phyloP scores from a whole-genome alignment of 2,797 vertebrate genomes.

The Pangasius mekongensis region DNA sequence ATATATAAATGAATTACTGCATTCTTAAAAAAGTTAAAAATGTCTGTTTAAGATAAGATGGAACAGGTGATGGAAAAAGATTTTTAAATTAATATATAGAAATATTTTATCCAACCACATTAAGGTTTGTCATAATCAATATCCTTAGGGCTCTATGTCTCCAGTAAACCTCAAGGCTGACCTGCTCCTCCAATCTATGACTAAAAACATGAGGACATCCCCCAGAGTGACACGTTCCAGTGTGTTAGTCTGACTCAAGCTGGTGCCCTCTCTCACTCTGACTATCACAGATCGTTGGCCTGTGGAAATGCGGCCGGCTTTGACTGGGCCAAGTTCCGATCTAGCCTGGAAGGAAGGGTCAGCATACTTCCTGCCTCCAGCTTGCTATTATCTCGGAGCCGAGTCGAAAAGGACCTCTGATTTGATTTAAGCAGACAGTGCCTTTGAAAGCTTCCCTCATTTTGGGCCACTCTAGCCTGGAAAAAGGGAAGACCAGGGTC shows the following conservation, averaged over 20 bases:
- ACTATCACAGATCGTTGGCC: conserved; percentile 79
- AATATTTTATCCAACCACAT: neutral
- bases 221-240: conserved; percentile 76
- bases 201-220: conserved; percentile 2
- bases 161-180: conserved; percentile 58
- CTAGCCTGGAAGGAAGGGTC: conserved; percentile 80
- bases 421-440: conserved; percentile 81
- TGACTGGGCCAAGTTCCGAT: conserved; percentile 82
- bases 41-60: neutral
- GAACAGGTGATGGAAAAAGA: neutral
- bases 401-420: conserved; percentile 78
- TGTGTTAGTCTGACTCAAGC: conserved; percentile 75
- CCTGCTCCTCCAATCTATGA: neutral
- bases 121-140: conserved; percentile 28
- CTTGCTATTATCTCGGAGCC: conserved; percentile 82
- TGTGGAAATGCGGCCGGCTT: conserved; percentile 77
- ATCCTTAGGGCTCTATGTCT: conserved; percentile 60
- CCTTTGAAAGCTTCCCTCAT: conserved; percentile 78
- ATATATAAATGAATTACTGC: neutral
- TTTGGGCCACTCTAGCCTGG: conserved; percentile 77
- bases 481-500: conserved; percentile 77
- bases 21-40: neutral
- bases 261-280: conserved; percentile 78
- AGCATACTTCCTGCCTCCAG: conserved; percentile 78
- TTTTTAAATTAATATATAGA: neutral